Percentiles rank a stretch among this genome's conserved stretches.
These are phyloP conservation scores for Oreonectes daqikongensis DNA, from an alignment of 2,797 vertebrate genomes.

Conservation along the genomic window DNA sequence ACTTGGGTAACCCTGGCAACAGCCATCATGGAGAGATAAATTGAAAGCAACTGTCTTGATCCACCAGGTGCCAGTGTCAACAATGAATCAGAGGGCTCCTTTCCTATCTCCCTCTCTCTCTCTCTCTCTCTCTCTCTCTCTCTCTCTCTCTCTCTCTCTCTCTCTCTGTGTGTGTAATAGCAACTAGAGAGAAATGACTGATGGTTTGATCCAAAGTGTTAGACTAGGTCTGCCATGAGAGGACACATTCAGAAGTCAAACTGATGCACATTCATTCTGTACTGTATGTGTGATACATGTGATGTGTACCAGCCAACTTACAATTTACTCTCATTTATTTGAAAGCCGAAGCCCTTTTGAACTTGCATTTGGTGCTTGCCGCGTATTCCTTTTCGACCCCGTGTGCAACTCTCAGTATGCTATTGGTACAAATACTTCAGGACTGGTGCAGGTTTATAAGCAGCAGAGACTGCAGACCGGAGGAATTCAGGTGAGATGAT, in stretches of 20 bases:
- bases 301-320: too few relatives aligned
- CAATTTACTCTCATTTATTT: too few relatives aligned
- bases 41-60: conserved; percentile 49
- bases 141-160: too few relatives aligned
- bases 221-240: background rate
- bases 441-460: background rate
- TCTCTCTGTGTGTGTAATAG: background rate
- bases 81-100: conserved; percentile 53
- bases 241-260: background rate
- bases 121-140: background rate
- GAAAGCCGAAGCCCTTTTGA: too few relatives aligned
- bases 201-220: conserved; percentile 1
- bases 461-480: background rate
- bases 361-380: background rate
- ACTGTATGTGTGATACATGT: too few relatives aligned
- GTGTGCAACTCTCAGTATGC: background rate
- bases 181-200: background rate
- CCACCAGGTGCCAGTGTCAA: conserved; percentile 39
- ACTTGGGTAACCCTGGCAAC: conserved; percentile 68
- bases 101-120: conserved; percentile 26
- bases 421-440: background rate
- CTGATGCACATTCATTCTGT: too few relatives aligned
- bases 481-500: background rate
- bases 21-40: conserved; percentile 61
- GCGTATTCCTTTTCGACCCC: background rate